These are phyloP conservation scores for Cataglyphis cursor DNA, from an alignment of 2,888 invertebrate species.

Conservation along the genomic window DNA sequence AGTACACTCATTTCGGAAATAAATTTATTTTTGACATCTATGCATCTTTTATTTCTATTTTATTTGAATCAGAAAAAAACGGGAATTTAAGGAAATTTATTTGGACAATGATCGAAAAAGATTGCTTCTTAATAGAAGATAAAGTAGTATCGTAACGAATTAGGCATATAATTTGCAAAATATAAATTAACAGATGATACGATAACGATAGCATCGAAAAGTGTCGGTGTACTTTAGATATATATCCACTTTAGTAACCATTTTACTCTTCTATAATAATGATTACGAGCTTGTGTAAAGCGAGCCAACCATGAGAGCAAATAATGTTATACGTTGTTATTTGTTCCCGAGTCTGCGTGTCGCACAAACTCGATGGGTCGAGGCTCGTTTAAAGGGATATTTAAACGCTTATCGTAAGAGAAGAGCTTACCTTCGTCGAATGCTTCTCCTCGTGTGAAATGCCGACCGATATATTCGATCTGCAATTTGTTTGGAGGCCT, in stretches of 20 bases:
- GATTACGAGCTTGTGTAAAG: slow-evolving; percentile 2
- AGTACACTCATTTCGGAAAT: background rate
- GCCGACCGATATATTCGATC: background rate
- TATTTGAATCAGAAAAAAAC: background rate
- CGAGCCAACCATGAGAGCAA: slow-evolving; percentile 16
- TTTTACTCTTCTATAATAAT: slow-evolving; percentile 2
- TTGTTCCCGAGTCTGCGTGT: slow-evolving; percentile 21
- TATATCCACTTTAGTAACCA: slow-evolving; percentile 5
- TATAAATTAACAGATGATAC: background rate
- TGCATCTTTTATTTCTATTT: background rate
- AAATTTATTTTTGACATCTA: background rate
- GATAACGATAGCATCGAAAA: background rate
- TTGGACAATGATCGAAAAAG: background rate
- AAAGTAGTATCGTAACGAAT: background rate
- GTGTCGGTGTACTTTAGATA: slow-evolving; percentile 7
- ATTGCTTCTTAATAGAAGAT: background rate
- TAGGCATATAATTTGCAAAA: background rate
- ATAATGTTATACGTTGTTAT: slow-evolving; percentile 31
- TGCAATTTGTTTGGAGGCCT: background rate
- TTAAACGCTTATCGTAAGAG: slow-evolving; percentile 25
- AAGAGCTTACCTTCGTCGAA: slow-evolving; percentile 16
- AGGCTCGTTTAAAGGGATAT: slow-evolving; percentile 18
- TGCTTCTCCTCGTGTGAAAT: background rate
- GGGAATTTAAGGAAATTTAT: background rate
- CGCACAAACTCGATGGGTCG: slow-evolving; percentile 7